These are phyloP conservation scores for Napeogenes inachia DNA, from an alignment of 2,888 invertebrate species.

Conservation along the genomic window DNA sequence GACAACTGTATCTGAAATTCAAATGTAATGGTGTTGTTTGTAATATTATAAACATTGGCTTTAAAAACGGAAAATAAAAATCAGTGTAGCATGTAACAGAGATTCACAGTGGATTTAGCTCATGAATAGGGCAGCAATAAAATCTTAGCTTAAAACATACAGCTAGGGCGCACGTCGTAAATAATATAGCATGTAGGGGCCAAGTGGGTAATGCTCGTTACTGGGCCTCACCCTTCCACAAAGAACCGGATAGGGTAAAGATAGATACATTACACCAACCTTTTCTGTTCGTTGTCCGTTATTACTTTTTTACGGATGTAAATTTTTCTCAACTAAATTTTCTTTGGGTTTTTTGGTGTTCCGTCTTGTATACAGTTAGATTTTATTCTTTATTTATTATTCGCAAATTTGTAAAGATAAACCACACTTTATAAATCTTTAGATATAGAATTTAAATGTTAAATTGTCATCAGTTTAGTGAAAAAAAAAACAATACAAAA, in stretches of 20 bases:
- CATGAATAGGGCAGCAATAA: constrained; percentile 72
- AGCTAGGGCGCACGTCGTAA: constrained; percentile 71
- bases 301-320: constrained; percentile 18
- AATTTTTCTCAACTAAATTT: background rate
- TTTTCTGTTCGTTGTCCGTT: constrained; percentile 50
- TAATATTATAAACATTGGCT: background rate
- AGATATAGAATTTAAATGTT: too few relatives aligned
- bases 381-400: too few relatives aligned
- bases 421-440: too few relatives aligned
- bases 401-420: too few relatives aligned
- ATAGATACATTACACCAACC: constrained; percentile 69
- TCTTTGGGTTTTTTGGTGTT: background rate
- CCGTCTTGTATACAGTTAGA: too few relatives aligned
- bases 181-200: constrained; percentile 72
- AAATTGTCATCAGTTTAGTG: too few relatives aligned
- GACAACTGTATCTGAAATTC: constrained; percentile 1
- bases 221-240: constrained; percentile 61
- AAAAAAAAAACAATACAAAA: too few relatives aligned
- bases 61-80: constrained; percentile 13
- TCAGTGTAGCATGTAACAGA: constrained; percentile 20
- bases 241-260: constrained; percentile 66
- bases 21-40: background rate
- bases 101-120: constrained; percentile 58
- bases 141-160: constrained; percentile 75
- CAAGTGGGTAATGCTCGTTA: constrained; percentile 71